Evolutionary conservation across 2,113 vertebrate species (phyloP), one percentile per base, ranked within the genome.

Genomic region (Pelecanoides urinatrix): DNA sequence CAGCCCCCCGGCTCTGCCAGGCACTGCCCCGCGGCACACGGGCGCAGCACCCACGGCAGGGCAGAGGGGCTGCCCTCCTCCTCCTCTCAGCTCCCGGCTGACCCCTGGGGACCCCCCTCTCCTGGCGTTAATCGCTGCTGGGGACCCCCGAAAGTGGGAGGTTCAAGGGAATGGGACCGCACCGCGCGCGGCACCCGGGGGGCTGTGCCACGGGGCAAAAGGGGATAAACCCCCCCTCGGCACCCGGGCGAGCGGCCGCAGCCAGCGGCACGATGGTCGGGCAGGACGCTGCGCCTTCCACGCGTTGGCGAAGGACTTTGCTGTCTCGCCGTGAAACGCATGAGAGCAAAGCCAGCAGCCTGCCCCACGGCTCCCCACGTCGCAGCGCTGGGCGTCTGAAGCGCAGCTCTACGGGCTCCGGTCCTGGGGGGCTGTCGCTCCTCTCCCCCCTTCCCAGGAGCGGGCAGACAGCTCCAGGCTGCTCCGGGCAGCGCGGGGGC

Each of bases 191-290:
- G 40, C 58, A 59, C 53, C 1, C 5, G 63, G 42, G 26, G 62
- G 67, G 23, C 38, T 80, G 70, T n/a, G 42, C 26, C 68, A 36
- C 0, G 2, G 52, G 52, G 34, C 40, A 45, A 45, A 76, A 38
- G 36, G 30, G 59, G 50, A 56, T 9, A 83, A 71, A 52, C 8
- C 16, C 50, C 36, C 9, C 20, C 16, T 44, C 11, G 16, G 59
- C 63, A 29, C 0, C 0, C 1, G 7, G 58, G 23, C 0, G 19
- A 76, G 63, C 11, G 16, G 36, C 47, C 7, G 4, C 13, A 29
- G 78, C 56, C 36, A 16, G 61, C 11, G 7, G 74, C 4, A 1
- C 38, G 18, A 0, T 2, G 6, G 16, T 13, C 50, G 9, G 81
- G 68, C 42, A 67, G 62, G 66, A 47, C 42, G 8, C 40, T 66